phyloP scores from a whole-genome alignment of 2,888 invertebrate genomes.

The Agriotes lineatus region DNA sequence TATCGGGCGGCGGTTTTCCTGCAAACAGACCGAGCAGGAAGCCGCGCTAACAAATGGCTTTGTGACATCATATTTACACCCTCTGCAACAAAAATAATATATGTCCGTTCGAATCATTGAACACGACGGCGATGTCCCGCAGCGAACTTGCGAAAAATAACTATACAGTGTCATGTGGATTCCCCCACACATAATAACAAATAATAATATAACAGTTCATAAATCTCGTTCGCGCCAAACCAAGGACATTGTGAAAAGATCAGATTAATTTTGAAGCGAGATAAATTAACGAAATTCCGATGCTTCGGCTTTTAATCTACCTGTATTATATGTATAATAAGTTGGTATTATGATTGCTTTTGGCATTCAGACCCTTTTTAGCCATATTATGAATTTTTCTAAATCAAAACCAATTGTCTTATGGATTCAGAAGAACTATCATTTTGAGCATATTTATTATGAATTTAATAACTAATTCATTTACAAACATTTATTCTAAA shows the following conservation, averaged over 20 bases:
- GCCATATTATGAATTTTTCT: no score
- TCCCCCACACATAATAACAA: conserved; percentile 43
- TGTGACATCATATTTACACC: conserved; percentile 66
- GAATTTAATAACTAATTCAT: no score
- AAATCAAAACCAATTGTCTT: no score
- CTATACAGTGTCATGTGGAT: conserved; percentile 47
- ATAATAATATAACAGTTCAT: conserved; percentile 44
- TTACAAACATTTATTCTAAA: no score
- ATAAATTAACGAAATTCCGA: background rate
- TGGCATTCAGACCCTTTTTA: no score
- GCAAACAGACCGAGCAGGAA: conserved; percentile 62
- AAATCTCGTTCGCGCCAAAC: conserved; percentile 26
- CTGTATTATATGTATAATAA: no score
- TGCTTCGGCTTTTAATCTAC: no score
- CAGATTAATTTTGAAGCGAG: background rate
- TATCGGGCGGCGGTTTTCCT: conserved; percentile 65
- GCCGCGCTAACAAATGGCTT: conserved; percentile 64
- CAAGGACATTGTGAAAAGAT: background rate
- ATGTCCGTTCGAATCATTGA: conserved; percentile 66
- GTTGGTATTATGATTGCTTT: no score
- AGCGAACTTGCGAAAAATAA: conserved; percentile 51
- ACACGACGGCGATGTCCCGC: conserved; percentile 61
- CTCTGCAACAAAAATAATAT: conserved; percentile 65
- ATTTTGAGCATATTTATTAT: no score
- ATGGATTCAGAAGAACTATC: no score